Evolutionary conservation across 2,113 vertebrate genomes (phyloP).

Genomic region (Nerophis lumbriciformis): DNA sequence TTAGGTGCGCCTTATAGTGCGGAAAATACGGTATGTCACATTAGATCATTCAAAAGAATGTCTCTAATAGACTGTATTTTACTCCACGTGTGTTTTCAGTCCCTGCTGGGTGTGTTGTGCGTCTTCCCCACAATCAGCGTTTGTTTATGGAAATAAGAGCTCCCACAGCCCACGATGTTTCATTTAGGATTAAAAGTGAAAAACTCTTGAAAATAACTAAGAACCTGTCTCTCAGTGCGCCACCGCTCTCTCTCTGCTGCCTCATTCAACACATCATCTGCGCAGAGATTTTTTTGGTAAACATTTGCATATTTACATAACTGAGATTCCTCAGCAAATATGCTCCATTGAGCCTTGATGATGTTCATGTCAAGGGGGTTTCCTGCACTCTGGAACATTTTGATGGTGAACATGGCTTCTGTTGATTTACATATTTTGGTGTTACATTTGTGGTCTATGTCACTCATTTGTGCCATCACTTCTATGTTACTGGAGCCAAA

Average conservation of each 20-base stretch:
- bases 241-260: slow-evolving; percentile 53
- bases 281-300: slow-evolving; percentile 48
- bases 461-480: slow-evolving; percentile 22
- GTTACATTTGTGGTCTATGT: slow-evolving; percentile 25
- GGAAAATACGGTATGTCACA: no score
- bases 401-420: slow-evolving; percentile 45
- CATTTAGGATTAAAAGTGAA: slow-evolving; percentile 31
- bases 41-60: background rate
- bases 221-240: slow-evolving; percentile 39
- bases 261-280: slow-evolving; percentile 55
- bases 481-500: slow-evolving; percentile 27
- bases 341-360: slow-evolving; percentile 49
- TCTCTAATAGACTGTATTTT: background rate
- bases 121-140: slow-evolving; percentile 23
- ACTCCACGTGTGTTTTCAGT: background rate
- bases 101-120: slow-evolving; percentile 7
- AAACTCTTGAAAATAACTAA: slow-evolving; percentile 35
- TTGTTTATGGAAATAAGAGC: slow-evolving; percentile 22
- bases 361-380: slow-evolving; percentile 53
- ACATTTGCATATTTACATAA: slow-evolving; percentile 71
- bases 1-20: no score
- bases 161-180: slow-evolving; percentile 30
- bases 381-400: slow-evolving; percentile 38
- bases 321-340: slow-evolving; percentile 59
- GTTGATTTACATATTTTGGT: slow-evolving; percentile 44